Base-by-base conservation (phyloP, 2,797 vertebrate species). In the Melanotaenia parkinsoni region DNA sequence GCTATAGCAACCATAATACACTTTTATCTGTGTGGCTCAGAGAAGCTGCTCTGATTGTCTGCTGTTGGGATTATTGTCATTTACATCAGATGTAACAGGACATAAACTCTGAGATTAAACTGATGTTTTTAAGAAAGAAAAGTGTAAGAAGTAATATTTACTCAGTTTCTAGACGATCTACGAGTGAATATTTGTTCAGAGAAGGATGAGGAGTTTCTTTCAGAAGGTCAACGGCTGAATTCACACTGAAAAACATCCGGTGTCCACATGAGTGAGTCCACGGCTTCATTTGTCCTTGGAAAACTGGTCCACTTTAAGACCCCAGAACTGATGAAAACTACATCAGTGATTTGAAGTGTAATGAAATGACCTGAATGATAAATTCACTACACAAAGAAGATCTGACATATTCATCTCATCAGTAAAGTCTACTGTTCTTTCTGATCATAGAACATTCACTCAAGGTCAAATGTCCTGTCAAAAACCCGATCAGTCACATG, bases 1-100 rank as follows among this genome's bases (percentile, higher is more conserved):
- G 91, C 96, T 92, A 95, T 96, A 94, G 94, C 96, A 94, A 95
- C 96, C 93, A 91, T 94, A 95, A 94, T 90, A 95, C 94, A 96
- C 95, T 95, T 95, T 84, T 86, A 88, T 95, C 95, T 93, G 95
- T 93, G 95, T 93, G 81, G 80, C 83, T 93, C 94, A 93, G 94
- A 94, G 89, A 94, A 87, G 93, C 92, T 64, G 72, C 40, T 70
- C 58, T 3, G 58, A 58, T 32, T 81, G 56, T 82, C 76, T 74
- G 30, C 2, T 40, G 38, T 13, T 40, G 13, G 13, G 12, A 40
- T 43, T 16, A 12, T 0, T 6, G 38, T 66, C 35, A 56, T 30
- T 57, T 50, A 20, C 4, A n/a, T 45, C 5, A 7, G 10, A 40
- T 16, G 1, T 51, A 1, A 38, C 0, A 6, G 6, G 12, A 10